Conservation (phyloP, 2,113 vertebrate species). For the Quiscalus mexicanus region DNA sequence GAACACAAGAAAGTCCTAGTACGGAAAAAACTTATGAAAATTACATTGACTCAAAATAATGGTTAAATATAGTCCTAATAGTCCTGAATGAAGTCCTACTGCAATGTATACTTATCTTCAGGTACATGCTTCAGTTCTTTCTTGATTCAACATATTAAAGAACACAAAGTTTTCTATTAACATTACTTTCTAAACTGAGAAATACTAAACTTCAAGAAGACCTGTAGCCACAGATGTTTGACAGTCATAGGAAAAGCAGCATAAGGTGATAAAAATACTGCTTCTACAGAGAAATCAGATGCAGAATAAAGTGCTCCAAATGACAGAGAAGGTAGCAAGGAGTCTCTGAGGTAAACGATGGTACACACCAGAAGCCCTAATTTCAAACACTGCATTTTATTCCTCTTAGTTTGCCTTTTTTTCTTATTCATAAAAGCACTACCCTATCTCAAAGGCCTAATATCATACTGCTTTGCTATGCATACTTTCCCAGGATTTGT, state of each 20-base stretch:
- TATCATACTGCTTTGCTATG: neutral
- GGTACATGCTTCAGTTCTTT: neutral
- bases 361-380: neutral
- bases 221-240: neutral
- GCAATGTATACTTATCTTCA: neutral
- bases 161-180: neutral
- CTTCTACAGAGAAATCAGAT: neutral
- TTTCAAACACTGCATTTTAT: neutral
- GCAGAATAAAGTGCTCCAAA: neutral
- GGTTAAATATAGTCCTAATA: neutral
- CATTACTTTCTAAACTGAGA: neutral
- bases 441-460: neutral
- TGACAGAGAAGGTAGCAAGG: neutral
- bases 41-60: neutral
- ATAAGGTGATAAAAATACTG: neutral
- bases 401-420: neutral
- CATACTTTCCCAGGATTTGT: neutral
- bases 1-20: neutral
- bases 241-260: neutral
- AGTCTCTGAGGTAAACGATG: neutral
- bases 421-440: neutral
- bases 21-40: neutral
- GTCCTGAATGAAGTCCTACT: neutral
- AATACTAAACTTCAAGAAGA: neutral
- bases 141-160: neutral